Evolutionary conservation across 2,888 invertebrate species (phyloP).

Genomic region (Tetranychus truncatus): DNA sequence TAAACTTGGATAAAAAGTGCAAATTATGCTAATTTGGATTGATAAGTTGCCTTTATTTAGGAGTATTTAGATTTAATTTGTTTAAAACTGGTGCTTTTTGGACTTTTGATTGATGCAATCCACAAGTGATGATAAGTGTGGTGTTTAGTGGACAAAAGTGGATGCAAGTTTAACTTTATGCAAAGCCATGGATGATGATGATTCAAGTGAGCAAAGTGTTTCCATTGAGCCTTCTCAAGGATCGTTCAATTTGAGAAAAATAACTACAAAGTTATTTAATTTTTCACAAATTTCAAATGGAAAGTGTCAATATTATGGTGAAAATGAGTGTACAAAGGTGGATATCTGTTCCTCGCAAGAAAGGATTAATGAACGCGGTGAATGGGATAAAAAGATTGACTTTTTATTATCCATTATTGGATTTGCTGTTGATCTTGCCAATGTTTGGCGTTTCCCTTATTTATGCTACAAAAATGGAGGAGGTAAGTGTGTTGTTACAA

Average conservation of each 20-base stretch:
- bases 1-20: no score
- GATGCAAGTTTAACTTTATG: no score
- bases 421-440: conserved; percentile 35
- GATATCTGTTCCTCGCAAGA: background rate
- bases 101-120: background rate
- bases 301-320: background rate
- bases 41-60: no score
- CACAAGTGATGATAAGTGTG: background rate
- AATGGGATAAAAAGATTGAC: conserved; percentile 23
- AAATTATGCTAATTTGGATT: no score
- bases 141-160: no score
- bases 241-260: conserved; percentile 2
- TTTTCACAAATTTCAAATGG: background rate
- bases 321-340: background rate
- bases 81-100: no score
- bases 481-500: conserved; percentile 28
- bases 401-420: conserved; percentile 26
- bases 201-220: background rate
- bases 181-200: background rate
- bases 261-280: conserved; percentile 11
- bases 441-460: conserved; percentile 35
- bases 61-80: no score
- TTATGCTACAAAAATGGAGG: conserved; percentile 35
- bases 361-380: conserved; percentile 10
- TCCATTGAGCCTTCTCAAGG: background rate